Evolutionary conservation across 2,888 invertebrate genomes (phyloP), one percentile per base, ranked within the genome.

Genomic region (Salticus scenicus): DNA sequence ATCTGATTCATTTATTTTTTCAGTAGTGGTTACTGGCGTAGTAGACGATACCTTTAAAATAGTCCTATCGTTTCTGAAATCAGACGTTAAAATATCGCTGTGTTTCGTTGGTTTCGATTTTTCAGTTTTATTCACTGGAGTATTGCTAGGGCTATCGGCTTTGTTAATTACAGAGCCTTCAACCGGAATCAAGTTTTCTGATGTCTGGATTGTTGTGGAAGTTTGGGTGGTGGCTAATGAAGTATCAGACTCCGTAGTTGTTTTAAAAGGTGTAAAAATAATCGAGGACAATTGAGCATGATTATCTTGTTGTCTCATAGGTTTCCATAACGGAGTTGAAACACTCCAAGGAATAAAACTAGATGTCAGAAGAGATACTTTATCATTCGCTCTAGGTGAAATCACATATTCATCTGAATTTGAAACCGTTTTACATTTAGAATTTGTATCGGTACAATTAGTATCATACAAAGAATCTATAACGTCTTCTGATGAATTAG

Each of bases 141-240:
- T 63, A 41, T 66, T 71, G 24, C 66, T 72, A 41, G 37, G 67
- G 31, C 57, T 14, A 31, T 84, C 83, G n/a, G 67, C 67, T 78
- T 84, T 84, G 8, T 17, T 71, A 8, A 30, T 17, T 7, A 57
- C 81, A 2, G 63, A 37, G 28, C 47, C 76, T 66, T 84, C 83
- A 8, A 77, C 51, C 24, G 77, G 41, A 57, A 84, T 84, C 4
- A 84, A 20, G 37, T 84, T 84, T 42, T 84, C 83, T 17, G 83
- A 84, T 4, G 83, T 84, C 17, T 72, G 72, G 67, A 72, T 67
- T 30, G 72, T 30, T 12, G 72, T 30, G 14, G 77, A 24, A 51
- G 37, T 72, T 20, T 72, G 66, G 14, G 77, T 33, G 31, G 1
- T 70, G 17, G 57, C 17, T 5, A 70, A 28, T 17, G 30, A 28